A percentile compares a stretch with the other conserved stretches of the same genome.
phyloP scores from a whole-genome alignment of 2,113 vertebrate species.

The Rhadina sibilatrix region DNA sequence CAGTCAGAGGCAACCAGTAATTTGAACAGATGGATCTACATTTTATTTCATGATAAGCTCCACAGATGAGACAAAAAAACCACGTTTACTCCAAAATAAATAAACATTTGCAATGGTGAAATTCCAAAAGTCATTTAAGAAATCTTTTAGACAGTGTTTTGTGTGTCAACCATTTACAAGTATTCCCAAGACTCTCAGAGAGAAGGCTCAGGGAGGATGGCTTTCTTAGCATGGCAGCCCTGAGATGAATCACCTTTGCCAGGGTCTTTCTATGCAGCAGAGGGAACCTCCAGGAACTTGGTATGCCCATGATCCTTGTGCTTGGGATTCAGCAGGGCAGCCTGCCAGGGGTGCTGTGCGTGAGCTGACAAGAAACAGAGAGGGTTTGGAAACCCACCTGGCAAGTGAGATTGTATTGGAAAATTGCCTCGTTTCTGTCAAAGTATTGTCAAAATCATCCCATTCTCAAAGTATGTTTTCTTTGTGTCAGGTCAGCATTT shows the following conservation, averaged over 20 bases:
- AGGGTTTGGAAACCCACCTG: slow-evolving; percentile 49
- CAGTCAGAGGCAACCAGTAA: not conserved
- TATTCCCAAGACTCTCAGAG: not conserved
- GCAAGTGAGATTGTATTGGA: slow-evolving; percentile 17
- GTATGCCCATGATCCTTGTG: not conserved
- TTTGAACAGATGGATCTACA: not conserved
- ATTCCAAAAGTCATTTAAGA: not conserved
- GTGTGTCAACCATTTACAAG: not conserved
- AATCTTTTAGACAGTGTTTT: not conserved
- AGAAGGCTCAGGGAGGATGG: not conserved
- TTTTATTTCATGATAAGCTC: not conserved
- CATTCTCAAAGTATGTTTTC: not conserved
- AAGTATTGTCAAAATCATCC: slow-evolving; percentile 32
- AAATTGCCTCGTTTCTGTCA: slow-evolving; percentile 35
- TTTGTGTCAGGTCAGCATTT: slow-evolving; percentile 15
- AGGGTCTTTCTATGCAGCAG: not conserved
- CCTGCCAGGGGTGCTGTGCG: not conserved
- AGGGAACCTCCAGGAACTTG: not conserved
- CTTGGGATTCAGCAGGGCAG: not conserved
- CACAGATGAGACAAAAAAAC: not conserved
- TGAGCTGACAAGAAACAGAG: not conserved
- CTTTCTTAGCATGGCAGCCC: not conserved
- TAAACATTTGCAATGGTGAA: not conserved
- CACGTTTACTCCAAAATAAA: not conserved
- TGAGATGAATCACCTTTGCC: not conserved